phyloP scores from a whole-genome alignment of 1,140 invertebrate genomes.

The Gonatopus flavifemur region DNA sequence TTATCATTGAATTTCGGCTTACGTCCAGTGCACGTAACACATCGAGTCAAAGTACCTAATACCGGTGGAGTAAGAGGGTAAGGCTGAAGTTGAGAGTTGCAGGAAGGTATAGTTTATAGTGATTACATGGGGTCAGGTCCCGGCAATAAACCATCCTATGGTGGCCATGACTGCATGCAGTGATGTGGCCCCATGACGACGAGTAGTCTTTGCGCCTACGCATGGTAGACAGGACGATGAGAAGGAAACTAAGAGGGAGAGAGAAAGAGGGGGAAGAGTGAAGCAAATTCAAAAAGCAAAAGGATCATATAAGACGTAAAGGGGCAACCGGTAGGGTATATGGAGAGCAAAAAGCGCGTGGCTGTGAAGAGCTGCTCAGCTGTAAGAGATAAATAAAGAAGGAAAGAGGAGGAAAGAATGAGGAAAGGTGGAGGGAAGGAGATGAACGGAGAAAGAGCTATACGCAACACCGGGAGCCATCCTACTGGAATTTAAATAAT shows the following conservation, averaged over 20 bases:
- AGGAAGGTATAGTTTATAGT: slow-evolving; percentile 58
- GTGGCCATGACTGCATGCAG: slow-evolving; percentile 47
- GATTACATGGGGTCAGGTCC: slow-evolving; percentile 58
- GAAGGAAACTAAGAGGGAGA: slow-evolving; percentile 54
- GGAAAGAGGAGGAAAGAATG: slow-evolving; percentile 10
- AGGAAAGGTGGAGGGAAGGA: slow-evolving; percentile 16
- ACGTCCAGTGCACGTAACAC: slow-evolving; percentile 32
- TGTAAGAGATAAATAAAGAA: slow-evolving; percentile 14
- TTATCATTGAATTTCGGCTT: slow-evolving; percentile 19
- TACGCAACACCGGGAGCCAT: slow-evolving; percentile 58
- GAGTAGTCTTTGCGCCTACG: slow-evolving; percentile 49
- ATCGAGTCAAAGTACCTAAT: slow-evolving; percentile 51
- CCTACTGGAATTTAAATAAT: slow-evolving; percentile 61
- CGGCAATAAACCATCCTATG: slow-evolving; percentile 55
- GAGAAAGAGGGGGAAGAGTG: slow-evolving; percentile 46
- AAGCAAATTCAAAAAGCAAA: slow-evolving; percentile 55
- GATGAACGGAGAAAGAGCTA: slow-evolving; percentile 16
- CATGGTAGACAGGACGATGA: slow-evolving; percentile 47
- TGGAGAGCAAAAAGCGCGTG: slow-evolving; percentile 38
- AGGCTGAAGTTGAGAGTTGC: too few relatives aligned
- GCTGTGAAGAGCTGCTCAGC: slow-evolving; percentile 19
- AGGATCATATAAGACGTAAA: slow-evolving; percentile 35
- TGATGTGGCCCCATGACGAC: slow-evolving; percentile 17
- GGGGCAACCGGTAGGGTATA: slow-evolving; percentile 33
- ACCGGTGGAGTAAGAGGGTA: too few relatives aligned